These are phyloP conservation scores for Periphyllus acericola DNA, from an alignment of 2,888 invertebrate species.

Conservation along the genomic window DNA sequence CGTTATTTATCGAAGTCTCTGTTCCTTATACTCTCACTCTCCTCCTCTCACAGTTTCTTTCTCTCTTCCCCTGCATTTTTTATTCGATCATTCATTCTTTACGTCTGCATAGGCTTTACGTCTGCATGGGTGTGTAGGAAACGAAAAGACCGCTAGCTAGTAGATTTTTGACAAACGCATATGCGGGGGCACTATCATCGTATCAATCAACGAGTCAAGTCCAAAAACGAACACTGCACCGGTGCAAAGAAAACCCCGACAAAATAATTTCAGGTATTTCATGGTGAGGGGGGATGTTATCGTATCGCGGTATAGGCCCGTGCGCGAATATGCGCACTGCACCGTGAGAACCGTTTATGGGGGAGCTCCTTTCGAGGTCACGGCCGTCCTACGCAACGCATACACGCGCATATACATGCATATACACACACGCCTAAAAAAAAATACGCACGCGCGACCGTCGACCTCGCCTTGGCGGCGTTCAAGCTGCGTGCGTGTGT, in stretches of 20 bases:
- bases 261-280: background rate
- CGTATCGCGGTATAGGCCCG: background rate
- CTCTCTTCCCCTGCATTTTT: background rate
- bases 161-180: constrained; percentile 17
- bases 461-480: constrained; percentile 45
- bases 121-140: background rate
- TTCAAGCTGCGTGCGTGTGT: constrained; percentile 3
- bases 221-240: background rate
- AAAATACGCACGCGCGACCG: constrained; percentile 49
- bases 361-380: constrained; percentile 47
- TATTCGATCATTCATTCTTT: background rate
- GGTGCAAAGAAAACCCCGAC: background rate
- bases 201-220: constrained; percentile 1
- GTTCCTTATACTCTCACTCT: background rate
- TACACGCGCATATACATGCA: constrained; percentile 13
- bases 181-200: constrained; percentile 26
- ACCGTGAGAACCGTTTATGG: constrained; percentile 52
- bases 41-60: background rate
- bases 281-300: background rate
- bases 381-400: constrained; percentile 55
- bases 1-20: constrained; percentile 41
- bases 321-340: constrained; percentile 20
- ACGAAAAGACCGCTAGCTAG: background rate
- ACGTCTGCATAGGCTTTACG: background rate
- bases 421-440: constrained; percentile 25